phyloP scores from a whole-genome alignment of 2,888 invertebrate genomes.

The Sesamia inferens region DNA sequence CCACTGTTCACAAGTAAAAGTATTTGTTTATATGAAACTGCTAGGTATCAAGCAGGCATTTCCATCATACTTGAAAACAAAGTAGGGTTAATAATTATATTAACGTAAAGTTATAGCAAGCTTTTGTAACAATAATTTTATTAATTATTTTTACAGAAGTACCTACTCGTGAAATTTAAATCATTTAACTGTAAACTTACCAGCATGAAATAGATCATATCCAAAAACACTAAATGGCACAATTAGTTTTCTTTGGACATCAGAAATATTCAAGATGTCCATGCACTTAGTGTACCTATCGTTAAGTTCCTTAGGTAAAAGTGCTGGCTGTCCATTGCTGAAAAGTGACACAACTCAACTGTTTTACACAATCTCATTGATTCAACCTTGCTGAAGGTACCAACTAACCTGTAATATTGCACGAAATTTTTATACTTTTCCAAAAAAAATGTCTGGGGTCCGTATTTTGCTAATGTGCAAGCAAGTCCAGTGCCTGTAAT shows the following conservation, averaged over 20 bases:
- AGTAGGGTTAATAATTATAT: neutral
- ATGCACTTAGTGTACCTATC: conserved; percentile 90
- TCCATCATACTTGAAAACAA: neutral
- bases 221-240: conserved; percentile 93
- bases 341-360: conserved; percentile 54
- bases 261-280: conserved; percentile 89
- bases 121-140: neutral
- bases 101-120: neutral
- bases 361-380: neutral
- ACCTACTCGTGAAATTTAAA: neutral
- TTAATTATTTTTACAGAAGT: neutral
- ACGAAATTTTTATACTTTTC: conserved; percentile 91
- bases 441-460: conserved; percentile 91
- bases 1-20: neutral
- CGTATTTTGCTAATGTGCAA: conserved; percentile 87
- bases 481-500: conserved; percentile 85
- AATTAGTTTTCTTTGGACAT: conserved; percentile 85
- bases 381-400: neutral
- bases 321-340: conserved; percentile 91
- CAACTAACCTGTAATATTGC: conserved; percentile 90
- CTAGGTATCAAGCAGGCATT: neutral
- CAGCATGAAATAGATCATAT: conserved; percentile 93
- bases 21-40: neutral
- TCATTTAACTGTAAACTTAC: conserved; percentile 69
- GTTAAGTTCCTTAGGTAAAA: conserved; percentile 86